phyloP scores from a whole-genome alignment of 2,113 vertebrate genomes.

The Gallinago paraguaiae region DNA sequence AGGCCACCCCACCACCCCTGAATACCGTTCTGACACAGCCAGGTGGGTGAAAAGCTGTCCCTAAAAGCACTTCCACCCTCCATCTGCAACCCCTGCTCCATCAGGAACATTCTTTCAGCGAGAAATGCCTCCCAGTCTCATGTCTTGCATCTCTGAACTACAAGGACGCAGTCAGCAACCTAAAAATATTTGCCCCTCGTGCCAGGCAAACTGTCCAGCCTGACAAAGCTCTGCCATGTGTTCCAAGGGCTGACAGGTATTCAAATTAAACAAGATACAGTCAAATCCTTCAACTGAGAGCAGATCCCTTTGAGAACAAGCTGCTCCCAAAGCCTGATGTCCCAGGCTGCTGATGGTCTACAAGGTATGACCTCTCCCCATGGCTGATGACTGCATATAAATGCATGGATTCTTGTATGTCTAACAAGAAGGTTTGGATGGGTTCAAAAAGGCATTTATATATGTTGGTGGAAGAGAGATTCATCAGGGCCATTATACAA shows the following conservation, averaged over 20 bases:
- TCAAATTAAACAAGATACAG: neutral
- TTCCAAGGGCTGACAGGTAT: neutral
- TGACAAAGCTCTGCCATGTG: neutral
- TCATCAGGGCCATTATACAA: neutral
- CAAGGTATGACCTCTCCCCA: no score
- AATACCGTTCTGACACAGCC: neutral
- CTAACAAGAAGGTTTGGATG: neutral
- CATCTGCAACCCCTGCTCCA: neutral
- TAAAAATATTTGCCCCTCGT: neutral
- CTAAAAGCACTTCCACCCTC: neutral
- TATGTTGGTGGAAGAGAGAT: neutral
- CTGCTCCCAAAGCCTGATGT: neutral
- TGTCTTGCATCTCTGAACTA: neutral
- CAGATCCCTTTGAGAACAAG: neutral
- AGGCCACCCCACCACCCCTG: neutral
- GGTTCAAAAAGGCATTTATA: neutral
- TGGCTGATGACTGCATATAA: neutral
- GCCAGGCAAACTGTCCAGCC: neutral
- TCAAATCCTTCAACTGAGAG: neutral
- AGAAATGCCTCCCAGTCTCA: neutral
- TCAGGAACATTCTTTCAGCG: no score
- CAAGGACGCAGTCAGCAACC: neutral
- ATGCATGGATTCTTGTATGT: neutral
- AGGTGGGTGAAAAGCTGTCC: constrained; percentile 12
- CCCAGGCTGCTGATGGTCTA: neutral